Evolutionary conservation across 2,797 vertebrate genomes (phyloP).

Genomic region (Pseudomugil tenellus): DNA sequence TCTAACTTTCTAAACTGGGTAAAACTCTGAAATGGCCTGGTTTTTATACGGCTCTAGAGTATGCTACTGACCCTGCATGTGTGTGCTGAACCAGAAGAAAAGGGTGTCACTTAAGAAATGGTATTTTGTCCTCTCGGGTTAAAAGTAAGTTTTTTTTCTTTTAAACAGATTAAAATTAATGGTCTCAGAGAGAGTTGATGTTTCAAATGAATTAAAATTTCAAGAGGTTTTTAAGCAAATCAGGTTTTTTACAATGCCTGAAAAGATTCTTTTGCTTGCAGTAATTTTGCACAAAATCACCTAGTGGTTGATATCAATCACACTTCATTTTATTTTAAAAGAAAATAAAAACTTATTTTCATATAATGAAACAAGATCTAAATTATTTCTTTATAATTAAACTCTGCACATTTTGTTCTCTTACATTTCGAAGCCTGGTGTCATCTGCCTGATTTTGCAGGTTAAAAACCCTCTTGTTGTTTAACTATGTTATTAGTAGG

Average conservation of each 20-base stretch:
- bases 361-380: slow-evolving; percentile 4
- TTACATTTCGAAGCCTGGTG: background rate
- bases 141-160: slow-evolving; percentile 36
- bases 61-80: slow-evolving; percentile 12
- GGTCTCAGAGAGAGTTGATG: slow-evolving; percentile 21
- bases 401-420: slow-evolving; percentile 4
- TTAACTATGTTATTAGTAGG: slow-evolving; percentile 26
- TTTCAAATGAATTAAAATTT: slow-evolving; percentile 28
- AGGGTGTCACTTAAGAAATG: slow-evolving; percentile 5
- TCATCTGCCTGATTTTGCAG: slow-evolving; percentile 27
- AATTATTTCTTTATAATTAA: slow-evolving; percentile 13
- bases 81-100: slow-evolving; percentile 12
- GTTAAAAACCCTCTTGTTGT: slow-evolving; percentile 9
- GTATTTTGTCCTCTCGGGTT: slow-evolving; percentile 8
- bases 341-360: background rate
- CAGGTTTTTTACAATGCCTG: slow-evolving; percentile 26
- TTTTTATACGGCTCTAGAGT: slow-evolving; percentile 23
- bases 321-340: background rate
- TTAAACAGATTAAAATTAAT: slow-evolving; percentile 33
- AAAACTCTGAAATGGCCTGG: slow-evolving; percentile 33
- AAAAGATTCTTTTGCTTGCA: slow-evolving; percentile 24
- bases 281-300: slow-evolving; percentile 9
- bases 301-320: slow-evolving; percentile 11
- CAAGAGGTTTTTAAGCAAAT: slow-evolving; percentile 16
- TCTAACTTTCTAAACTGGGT: slow-evolving; percentile 29